Evolutionary conservation across 1,140 invertebrate genomes (phyloP).

Genomic region (Acyrthosiphon pisum): DNA sequence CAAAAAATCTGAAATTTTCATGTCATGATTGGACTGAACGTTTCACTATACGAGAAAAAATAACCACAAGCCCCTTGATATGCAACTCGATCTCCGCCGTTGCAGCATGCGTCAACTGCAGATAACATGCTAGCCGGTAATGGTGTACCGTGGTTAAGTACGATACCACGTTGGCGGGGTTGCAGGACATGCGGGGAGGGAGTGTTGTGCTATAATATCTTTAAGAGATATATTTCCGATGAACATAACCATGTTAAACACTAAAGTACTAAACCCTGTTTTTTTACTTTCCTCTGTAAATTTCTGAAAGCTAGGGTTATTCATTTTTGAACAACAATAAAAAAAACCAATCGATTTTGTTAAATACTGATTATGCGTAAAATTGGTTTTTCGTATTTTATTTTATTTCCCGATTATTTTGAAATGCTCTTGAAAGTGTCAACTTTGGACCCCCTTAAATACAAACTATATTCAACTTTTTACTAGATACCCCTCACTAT

Average conservation of each 20-base stretch:
- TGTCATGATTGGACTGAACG: neutral
- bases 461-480: neutral
- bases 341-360: too few species aligned
- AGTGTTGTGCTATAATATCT: constrained; percentile 7
- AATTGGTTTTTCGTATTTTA: too few species aligned
- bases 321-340: too few species aligned
- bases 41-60: neutral
- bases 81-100: neutral
- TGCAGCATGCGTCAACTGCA: neutral
- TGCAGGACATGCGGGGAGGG: neutral
- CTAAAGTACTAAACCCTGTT: neutral
- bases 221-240: neutral
- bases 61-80: neutral
- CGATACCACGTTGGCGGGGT: neutral
- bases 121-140: neutral
- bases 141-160: neutral
- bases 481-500: neutral
- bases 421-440: neutral
- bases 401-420: neutral
- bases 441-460: neutral
- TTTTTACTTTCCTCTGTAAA: neutral
- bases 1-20: neutral
- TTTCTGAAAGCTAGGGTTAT: neutral
- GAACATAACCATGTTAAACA: neutral
- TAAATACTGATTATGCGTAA: too few species aligned